These are phyloP conservation scores for Pseudotriccus pelzelni DNA, from an alignment of 2,797 vertebrate species.

Conservation along the genomic window DNA sequence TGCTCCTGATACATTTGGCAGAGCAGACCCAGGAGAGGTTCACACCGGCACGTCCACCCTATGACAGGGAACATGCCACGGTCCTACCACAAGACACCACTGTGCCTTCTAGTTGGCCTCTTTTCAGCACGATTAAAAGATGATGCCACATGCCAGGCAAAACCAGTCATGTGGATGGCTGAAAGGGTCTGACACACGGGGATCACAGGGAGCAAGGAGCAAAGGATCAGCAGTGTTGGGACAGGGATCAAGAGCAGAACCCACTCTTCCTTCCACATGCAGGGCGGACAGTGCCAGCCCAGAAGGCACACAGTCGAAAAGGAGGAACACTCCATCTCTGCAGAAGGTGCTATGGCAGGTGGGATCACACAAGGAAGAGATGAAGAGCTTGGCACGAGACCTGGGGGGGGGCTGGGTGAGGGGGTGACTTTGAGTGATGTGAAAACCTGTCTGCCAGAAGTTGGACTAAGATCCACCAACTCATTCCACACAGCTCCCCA, in stretches of 20 bases:
- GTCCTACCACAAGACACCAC: neutral
- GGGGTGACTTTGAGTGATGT: slow-evolving; percentile 34
- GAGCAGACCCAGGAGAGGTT: rapidly evolving
- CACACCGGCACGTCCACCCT: neutral
- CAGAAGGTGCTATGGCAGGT: slow-evolving; percentile 30
- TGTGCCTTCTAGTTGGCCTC: neutral
- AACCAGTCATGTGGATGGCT: neutral
- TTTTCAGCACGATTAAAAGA: neutral
- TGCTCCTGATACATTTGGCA: neutral
- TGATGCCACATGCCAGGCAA: neutral
- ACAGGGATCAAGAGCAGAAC: neutral
- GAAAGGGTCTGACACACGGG: neutral
- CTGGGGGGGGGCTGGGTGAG: neutral
- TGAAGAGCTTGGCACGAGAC: neutral
- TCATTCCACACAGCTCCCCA: slow-evolving; percentile 55
- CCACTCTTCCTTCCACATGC: neutral
- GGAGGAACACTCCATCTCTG: neutral
- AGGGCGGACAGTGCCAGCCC: neutral
- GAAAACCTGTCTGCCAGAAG: slow-evolving; percentile 59
- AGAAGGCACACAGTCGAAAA: neutral
- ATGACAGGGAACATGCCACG: neutral
- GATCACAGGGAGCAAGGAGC: neutral
- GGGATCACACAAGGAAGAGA: neutral
- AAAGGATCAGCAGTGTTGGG: neutral
- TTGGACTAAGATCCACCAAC: slow-evolving; percentile 58